Conservation (phyloP, 2,797 vertebrate species). For the Lutjanus campechanus region DNA sequence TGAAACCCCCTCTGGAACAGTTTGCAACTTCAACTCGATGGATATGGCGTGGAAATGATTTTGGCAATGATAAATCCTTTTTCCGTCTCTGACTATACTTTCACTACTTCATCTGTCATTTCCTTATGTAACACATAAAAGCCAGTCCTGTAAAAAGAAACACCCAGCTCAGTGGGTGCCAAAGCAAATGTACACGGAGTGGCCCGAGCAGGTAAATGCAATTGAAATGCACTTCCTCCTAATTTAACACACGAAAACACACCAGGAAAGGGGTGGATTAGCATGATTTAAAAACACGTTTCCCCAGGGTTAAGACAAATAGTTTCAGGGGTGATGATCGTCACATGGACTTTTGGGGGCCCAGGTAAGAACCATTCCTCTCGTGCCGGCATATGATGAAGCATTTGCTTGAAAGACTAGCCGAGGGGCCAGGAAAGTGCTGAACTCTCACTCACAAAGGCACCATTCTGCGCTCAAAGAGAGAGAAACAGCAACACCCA, state of each 20-base stretch:
- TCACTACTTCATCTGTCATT: conserved; percentile 44
- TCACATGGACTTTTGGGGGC: conserved; percentile 47
- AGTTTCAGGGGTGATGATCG: conserved; percentile 8
- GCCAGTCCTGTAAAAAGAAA: conserved; percentile 38
- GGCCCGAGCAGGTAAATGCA: conserved; percentile 55
- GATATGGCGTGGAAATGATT: conserved; percentile 57
- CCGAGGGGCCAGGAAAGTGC: conserved; percentile 55
- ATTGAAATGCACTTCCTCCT: conserved; percentile 49
- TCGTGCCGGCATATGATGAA: conserved; percentile 44
- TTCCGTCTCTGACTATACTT: conserved; percentile 55
- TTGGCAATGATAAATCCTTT: conserved; percentile 56
- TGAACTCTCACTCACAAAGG: conserved; percentile 77
- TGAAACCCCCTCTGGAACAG: conserved; percentile 55
- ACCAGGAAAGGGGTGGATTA: conserved; percentile 42
- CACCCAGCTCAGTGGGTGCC: conserved; percentile 25
- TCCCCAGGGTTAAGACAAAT: conserved; percentile 41
- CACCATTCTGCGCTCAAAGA: conserved; percentile 73
- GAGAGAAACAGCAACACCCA: conserved; percentile 77
- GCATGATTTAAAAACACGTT: conserved; percentile 57
- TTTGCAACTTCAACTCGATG: conserved; percentile 44
- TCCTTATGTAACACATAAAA: conserved; percentile 59
- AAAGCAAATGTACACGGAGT: conserved; percentile 58
- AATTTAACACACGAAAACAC: conserved; percentile 49
- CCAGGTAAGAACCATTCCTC: conserved; percentile 48
- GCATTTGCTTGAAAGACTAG: conserved; percentile 60